Base-by-base conservation (phyloP, 1,140 invertebrate species). In the Cydia pomonella region DNA sequence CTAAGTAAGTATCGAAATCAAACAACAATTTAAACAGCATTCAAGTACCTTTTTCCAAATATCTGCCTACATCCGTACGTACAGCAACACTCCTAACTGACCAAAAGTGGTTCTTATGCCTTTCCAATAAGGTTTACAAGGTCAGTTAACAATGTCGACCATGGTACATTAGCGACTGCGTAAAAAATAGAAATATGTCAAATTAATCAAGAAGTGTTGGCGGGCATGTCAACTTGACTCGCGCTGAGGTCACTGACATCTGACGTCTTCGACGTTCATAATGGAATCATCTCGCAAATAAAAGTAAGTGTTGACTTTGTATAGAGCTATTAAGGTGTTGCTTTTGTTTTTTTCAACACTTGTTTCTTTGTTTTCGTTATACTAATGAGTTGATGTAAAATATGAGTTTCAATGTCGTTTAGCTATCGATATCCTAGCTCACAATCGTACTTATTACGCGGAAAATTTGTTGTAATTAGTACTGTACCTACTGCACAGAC, bases 161-260 rank as follows among this genome's bases (percentile, higher is more conserved):
- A 44, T 41, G 12, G 27, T 33, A 69, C 29, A 69, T 38, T 69
- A 69, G 41, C 29, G 33, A 3, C 64, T 38, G 21, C 27, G n/a
- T 33, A 69, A 69, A 69, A 69, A 69, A 41, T 21, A 69, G 0
- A 69, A 69, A 69, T 69, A n/a, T 69, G 64, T 38, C 64, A 33
- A 69, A 69, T 69, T 69, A 69, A 41, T 69, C 64, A 69, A 69
- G 64, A 69, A 18, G 64, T 41, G 64, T 69, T 69, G 64, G 64
- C 64, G 64, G 64, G 29, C 64, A 69, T 69, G 64, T 69, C 64
- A 69, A 38, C 64, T 69, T 69, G 64, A 69, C 63, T n/a, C 63
- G 27, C 64, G 64, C 3, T 69, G 64, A 33, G 64, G 64, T 69
- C 18, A 69, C 29, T 38, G 64, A 69, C 64, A 69, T 69, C 64